Conservation (phyloP, 2,888 invertebrate genomes). For the Tillus elongatus region DNA sequence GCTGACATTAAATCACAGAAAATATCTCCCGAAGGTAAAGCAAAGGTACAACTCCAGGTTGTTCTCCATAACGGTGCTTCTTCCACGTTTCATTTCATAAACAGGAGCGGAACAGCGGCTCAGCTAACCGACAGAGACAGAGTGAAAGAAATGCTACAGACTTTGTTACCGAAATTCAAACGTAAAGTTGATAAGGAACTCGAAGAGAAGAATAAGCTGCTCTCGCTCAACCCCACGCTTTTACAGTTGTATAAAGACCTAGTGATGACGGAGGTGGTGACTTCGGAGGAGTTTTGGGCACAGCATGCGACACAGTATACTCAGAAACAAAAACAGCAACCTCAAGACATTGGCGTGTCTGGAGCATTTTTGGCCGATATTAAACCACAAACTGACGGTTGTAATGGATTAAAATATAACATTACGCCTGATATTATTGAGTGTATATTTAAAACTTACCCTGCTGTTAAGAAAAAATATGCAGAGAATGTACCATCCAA, state of each 20-base stretch:
- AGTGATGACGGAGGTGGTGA: slow-evolving; percentile 91
- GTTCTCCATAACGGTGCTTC: slow-evolving; percentile 89
- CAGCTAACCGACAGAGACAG: slow-evolving; percentile 86
- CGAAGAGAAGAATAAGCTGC: slow-evolving; percentile 54
- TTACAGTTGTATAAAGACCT: slow-evolving; percentile 94
- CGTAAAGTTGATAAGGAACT: slow-evolving; percentile 53
- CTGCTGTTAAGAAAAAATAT: slow-evolving; percentile 95
- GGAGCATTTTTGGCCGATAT: slow-evolving; percentile 83
- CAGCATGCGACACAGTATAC: slow-evolving; percentile 75
- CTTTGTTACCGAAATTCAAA: slow-evolving; percentile 87
- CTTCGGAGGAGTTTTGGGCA: slow-evolving; percentile 97
- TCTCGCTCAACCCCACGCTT: slow-evolving; percentile 82
- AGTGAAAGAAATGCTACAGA: slow-evolving; percentile 85
- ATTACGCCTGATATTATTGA: slow-evolving; percentile 94
- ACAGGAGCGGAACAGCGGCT: slow-evolving; percentile 69
- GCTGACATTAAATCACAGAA: slow-evolving; percentile 95
- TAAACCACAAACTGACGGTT: slow-evolving; percentile 93
- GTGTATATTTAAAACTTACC: slow-evolving; percentile 98
- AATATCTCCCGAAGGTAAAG: slow-evolving; percentile 93
- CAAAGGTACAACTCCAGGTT: slow-evolving; percentile 96
- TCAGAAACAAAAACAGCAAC: slow-evolving; percentile 55
- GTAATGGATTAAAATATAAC: slow-evolving; percentile 94
- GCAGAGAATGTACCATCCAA: slow-evolving; percentile 91
- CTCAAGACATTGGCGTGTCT: slow-evolving; percentile 80
- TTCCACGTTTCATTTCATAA: slow-evolving; percentile 95